A percentile compares a stretch with the other conserved stretches of the same genome.
phyloP scores from a whole-genome alignment of 2,888 invertebrate genomes.

The Fragum fragum region DNA sequence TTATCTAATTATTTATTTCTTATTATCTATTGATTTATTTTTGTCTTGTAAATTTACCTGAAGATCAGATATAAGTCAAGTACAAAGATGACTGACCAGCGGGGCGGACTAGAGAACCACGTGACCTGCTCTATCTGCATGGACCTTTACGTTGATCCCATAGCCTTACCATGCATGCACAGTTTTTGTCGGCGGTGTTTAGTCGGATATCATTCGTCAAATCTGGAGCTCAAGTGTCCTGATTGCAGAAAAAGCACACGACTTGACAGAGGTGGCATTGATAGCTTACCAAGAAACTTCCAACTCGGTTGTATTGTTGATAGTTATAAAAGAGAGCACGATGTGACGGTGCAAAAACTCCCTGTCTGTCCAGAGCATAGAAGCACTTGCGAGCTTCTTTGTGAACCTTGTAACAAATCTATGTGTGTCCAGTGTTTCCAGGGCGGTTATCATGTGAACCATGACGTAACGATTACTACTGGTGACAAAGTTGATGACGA shows the following conservation, averaged over 20 bases:
- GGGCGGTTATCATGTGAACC: constrained; percentile 16
- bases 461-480: not conserved
- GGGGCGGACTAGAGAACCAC: constrained; percentile 51
- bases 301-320: constrained; percentile 59
- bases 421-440: constrained; percentile 45
- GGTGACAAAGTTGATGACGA: not conserved
- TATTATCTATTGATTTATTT: too few species aligned
- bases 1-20: too few species aligned
- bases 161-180: constrained; percentile 65
- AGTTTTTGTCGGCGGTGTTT: constrained; percentile 59
- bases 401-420: constrained; percentile 42
- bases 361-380: constrained; percentile 54
- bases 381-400: constrained; percentile 45
- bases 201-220: constrained; percentile 39
- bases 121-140: constrained; percentile 65
- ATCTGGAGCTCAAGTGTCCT: constrained; percentile 51
- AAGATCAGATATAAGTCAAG: not conserved
- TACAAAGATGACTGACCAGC: constrained; percentile 23
- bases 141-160: constrained; percentile 58
- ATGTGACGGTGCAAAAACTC: not conserved
- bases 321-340: constrained; percentile 43
- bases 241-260: constrained; percentile 57
- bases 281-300: constrained; percentile 49
- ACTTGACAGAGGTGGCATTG: constrained; percentile 53
- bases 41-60: too few species aligned